Evolutionary conservation across 2,113 vertebrate genomes (phyloP), one percentile per base, ranked within the genome.

Genomic region (Micronycteris hirsuta): DNA sequence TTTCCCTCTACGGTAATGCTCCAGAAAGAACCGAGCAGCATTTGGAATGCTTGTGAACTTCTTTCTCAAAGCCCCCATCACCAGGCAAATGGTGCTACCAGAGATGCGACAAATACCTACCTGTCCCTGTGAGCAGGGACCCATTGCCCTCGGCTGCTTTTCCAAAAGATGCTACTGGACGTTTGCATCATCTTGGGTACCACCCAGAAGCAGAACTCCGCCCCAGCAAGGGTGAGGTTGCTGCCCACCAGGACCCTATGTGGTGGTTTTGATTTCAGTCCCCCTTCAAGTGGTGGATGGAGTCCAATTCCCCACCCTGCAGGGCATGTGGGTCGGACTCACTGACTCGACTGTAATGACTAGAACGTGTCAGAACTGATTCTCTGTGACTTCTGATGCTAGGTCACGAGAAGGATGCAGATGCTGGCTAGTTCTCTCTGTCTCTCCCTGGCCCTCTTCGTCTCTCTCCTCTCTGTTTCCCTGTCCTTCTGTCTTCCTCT

Each of bases 71-170:
- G 26, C 3, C 2, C 28, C n/a, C 11, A 5, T 8, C 38, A 36
- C 11, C 71, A 87, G 45, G 45, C 43, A 36, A 67, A 63, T 33
- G 6, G 7, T 8, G 16, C 38, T 24, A 9, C 5, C 0, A 22
- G 80, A 87, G 61, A 92, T 24, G 31, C 65, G 45, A 0, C 9
- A 24, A 43, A 52, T 5, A 16, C 16, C 63, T 33, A 10, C 56
- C 22, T 58, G 26, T 5, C 20, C 38, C 26, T 6, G n/a, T 5
- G 61, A 45, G 45, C 31, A 58, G 54, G 94, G 93, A 94, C 93
- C 56, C 67, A 45, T 16, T 74, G 38, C 83, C 74, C 87, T 96
- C 87, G 83, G 84, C 56, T 93, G 93, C 56, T 20, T 56, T 96
- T 93, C 84, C 93, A 86, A 82, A 96, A 81, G 0, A 13, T 73